Evolutionary conservation across 2,888 invertebrate genomes (phyloP), one percentile per base, ranked within the genome.

Genomic region (Automeris io): DNA sequence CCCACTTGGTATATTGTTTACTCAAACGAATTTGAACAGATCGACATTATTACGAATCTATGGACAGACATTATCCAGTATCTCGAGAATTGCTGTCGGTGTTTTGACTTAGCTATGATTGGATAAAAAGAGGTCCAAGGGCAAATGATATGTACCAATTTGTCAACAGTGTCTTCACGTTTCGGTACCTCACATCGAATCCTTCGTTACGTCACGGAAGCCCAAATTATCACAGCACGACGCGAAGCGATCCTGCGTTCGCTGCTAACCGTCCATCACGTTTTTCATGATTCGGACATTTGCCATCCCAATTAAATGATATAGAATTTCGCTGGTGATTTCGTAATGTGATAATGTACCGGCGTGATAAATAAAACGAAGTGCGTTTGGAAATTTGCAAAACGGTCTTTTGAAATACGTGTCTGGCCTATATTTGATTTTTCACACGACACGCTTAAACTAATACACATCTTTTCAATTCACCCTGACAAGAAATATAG

Each of bases 271-370:
- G 45, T 24, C 19, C 33, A 41, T 55, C 65, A 65, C 65, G 65
- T 46, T 51, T 54, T 63, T 56, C 62, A 62, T 55, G 63, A 50
- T 49, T 51, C 47, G 40, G 42, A 34, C 45, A 59, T 62, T 65
- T 60, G 37, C 38, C 32, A 16, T 40, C 41, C 18, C 39, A 43
- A 43, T 45, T 39, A 9, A 18, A 35, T 25, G 40, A 46, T 41
- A 41, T 37, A 45, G 43, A 49, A 58, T 60, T 61, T 57, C 59
- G 47, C 52, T 57, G 19, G 3, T 32, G 19, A 5, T 37, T 37
- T 18, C 29, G 23, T 18, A 26, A 35, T 7, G 8, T 18, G 23
- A 13, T 26, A 26, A 26, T 1, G 13, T 12, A 5, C 16, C 3
- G 16, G 16, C 16, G 1, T 26, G 26, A 35, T 35, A 16, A 18